Percentiles rank a stretch among this genome's conserved stretches.
phyloP scores from a whole-genome alignment of 2,797 vertebrate species.

The Peromyscus attwateri region DNA sequence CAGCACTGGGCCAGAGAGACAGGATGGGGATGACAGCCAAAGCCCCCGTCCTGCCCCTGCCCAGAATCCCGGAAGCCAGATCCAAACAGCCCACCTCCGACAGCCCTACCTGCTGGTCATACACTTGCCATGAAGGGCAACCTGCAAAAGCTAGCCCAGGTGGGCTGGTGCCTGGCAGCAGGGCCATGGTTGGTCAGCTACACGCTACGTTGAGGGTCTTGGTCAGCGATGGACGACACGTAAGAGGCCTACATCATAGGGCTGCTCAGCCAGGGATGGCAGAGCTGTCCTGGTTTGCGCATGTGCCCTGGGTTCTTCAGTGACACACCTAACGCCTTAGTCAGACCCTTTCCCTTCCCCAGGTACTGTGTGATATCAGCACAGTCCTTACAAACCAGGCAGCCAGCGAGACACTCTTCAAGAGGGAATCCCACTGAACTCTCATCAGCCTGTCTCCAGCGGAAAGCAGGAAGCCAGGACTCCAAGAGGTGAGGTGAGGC shows the following conservation, averaged over 20 bases:
- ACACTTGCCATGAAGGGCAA: not conserved
- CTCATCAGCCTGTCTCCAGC: not conserved
- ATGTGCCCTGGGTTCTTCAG: fast-evolving
- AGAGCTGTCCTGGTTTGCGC: not conserved
- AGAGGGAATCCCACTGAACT: not conserved
- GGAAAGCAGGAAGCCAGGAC: slow-evolving; percentile 45
- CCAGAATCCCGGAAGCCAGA: not conserved
- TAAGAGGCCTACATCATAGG: not conserved
- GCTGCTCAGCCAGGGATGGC: not conserved
- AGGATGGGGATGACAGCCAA: not conserved
- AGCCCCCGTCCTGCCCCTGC: not conserved
- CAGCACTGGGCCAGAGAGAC: too few species aligned
- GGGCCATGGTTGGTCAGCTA: too few species aligned
- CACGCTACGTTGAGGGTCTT: fast-evolving
- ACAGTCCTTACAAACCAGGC: not conserved
- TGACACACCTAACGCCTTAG: not conserved
- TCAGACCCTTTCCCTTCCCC: not conserved
- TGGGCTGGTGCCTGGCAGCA: fast-evolving
- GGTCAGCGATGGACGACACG: too few species aligned
- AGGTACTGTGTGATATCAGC: not conserved
- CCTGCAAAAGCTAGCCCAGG: fast-evolving
- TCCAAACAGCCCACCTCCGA: fast-evolving
- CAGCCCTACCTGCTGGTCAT: too few species aligned
- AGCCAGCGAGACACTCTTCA: not conserved
- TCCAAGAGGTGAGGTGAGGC: slow-evolving; percentile 41